A percentile compares a stretch with the other conserved stretches of the same genome.
These are phyloP conservation scores for Hymenopus coronatus DNA, from an alignment of 2,888 invertebrate species.

Conservation along the genomic window DNA sequence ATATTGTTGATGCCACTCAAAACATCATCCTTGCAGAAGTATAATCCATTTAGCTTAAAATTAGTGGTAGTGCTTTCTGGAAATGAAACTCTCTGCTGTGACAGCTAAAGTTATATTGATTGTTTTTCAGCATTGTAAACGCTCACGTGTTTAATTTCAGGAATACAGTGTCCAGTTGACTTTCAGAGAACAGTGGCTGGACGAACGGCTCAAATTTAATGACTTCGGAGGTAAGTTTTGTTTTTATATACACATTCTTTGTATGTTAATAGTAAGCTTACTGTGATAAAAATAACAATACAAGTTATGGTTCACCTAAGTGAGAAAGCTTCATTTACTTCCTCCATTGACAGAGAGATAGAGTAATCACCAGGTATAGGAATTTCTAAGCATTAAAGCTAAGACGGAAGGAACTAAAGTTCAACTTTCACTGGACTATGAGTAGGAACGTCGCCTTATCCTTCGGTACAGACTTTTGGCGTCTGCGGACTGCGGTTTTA, in stretches of 20 bases:
- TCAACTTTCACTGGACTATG: too few species aligned
- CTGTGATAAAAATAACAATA: too few species aligned
- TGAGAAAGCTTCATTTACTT: too few species aligned
- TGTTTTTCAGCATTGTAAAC: not conserved
- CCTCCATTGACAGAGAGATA: too few species aligned
- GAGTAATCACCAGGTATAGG: too few species aligned
- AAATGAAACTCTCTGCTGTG: not conserved
- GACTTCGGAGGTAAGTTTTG: constrained; percentile 71
- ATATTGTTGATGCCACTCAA: not conserved
- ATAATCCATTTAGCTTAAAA: not conserved
- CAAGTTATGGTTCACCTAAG: too few species aligned
- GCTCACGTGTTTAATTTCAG: constrained; percentile 56
- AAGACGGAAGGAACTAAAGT: too few species aligned
- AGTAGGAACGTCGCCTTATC: too few species aligned
- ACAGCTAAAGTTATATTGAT: not conserved
- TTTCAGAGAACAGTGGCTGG: constrained; percentile 96
- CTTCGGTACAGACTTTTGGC: too few species aligned
- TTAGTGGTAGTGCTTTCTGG: not conserved
- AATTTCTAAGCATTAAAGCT: too few species aligned
- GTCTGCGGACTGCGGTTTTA: too few species aligned
- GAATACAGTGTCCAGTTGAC: constrained; percentile 98
- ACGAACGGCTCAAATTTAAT: constrained; percentile 86
- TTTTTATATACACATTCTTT: not conserved
- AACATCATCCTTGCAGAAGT: not conserved
- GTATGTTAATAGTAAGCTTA: too few species aligned